phyloP scores from a whole-genome alignment of 30 jellyfish, hydroid and myxozoan genomes.

The Turritopsis dohrnii region DNA sequence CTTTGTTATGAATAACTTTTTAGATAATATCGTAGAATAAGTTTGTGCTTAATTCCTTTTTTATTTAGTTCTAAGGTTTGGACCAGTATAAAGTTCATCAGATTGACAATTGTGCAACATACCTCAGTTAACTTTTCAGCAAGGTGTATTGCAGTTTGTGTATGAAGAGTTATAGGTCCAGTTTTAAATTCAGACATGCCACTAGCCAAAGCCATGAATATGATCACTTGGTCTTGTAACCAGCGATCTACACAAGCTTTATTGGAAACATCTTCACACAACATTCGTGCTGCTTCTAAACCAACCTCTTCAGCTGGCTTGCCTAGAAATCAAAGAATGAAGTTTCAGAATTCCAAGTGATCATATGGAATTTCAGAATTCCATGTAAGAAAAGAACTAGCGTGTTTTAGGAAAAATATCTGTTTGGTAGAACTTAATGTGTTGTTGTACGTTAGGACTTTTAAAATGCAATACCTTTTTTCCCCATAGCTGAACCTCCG shows the following conservation, averaged over 20 bases:
- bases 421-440: neutral
- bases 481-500: conserved; percentile 49
- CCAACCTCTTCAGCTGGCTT: conserved; percentile 50
- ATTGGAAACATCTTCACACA: conserved; percentile 20
- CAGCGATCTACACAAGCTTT: conserved; percentile 61
- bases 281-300: conserved; percentile 47
- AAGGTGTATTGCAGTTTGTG: conserved; percentile 62
- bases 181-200: conserved; percentile 50
- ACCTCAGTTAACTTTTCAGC: conserved; percentile 64
- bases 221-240: conserved; percentile 71
- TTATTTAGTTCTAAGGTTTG: too few relatives aligned
- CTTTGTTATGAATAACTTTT: too few relatives aligned
- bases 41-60: too few relatives aligned
- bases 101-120: neutral
- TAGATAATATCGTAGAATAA: too few relatives aligned
- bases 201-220: conserved; percentile 62
- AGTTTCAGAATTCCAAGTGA: too few relatives aligned
- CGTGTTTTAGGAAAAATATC: neutral
- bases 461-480: too few relatives aligned
- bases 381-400: too few relatives aligned
- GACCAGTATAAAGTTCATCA: neutral
- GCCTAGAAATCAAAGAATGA: conserved; percentile 26
- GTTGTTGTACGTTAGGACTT: too few relatives aligned
- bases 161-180: conserved; percentile 70
- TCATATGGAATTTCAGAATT: too few relatives aligned